phyloP scores from a whole-genome alignment of 2,797 vertebrate species.

The Lemur catta region DNA sequence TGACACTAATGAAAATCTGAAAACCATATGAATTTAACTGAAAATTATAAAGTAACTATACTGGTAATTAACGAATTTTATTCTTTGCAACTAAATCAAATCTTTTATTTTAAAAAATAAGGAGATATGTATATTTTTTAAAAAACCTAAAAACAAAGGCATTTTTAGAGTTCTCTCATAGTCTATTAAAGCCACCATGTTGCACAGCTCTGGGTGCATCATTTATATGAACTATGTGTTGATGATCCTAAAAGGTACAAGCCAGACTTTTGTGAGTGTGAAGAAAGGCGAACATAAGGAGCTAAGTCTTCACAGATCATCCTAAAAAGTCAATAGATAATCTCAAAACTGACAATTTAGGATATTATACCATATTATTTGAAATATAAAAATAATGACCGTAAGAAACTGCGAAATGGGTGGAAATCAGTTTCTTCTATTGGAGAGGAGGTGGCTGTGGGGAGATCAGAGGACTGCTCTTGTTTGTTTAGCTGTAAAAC shows the following conservation, averaged over 20 bases:
- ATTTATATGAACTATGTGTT: background rate
- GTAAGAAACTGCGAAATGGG: background rate
- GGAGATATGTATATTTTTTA: background rate
- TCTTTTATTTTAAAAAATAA: background rate
- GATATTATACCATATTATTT: background rate
- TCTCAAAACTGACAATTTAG: background rate
- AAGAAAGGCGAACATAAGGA: background rate
- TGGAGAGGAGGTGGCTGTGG: background rate
- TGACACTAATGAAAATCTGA: background rate
- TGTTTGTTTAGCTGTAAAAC: background rate
- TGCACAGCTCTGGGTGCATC: accelerated
- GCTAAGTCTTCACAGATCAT: background rate
- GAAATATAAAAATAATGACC: background rate
- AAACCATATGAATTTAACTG: background rate
- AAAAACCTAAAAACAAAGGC: background rate
- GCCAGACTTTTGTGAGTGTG: no score
- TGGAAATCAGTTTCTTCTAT: background rate
- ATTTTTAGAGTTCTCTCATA: background rate
- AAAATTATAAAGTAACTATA: background rate
- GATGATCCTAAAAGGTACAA: background rate
- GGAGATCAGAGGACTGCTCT: background rate
- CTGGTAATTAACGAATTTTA: background rate
- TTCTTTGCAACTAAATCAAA: background rate
- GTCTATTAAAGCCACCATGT: background rate
- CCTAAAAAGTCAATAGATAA: background rate